Evolutionary conservation across 2,888 invertebrate genomes (phyloP).

Genomic region (Lasioglossum oenotherae): DNA sequence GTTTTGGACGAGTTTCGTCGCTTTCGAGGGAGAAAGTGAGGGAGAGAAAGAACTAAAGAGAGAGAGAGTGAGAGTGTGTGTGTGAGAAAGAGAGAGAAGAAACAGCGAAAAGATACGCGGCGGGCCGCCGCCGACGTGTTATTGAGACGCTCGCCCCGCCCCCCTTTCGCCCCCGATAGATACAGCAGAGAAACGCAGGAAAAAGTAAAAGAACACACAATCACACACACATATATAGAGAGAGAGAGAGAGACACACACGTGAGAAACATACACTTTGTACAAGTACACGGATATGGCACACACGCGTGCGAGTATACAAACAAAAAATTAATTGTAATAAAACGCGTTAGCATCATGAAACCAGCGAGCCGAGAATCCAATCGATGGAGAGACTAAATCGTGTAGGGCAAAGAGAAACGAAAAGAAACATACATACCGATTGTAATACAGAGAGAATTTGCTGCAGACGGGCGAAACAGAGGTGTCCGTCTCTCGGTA

Average conservation of each 20-base stretch:
- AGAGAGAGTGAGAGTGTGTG: slow-evolving; percentile 12
- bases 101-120: slow-evolving; percentile 67
- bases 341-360: slow-evolving; percentile 11
- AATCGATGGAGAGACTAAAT: slow-evolving; percentile 11
- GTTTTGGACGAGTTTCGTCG: slow-evolving; percentile 51
- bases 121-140: slow-evolving; percentile 78
- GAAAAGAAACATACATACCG: not conserved
- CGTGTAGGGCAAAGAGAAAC: slow-evolving; percentile 2
- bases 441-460: not conserved
- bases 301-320: not conserved
- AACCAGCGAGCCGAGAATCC: slow-evolving; percentile 23
- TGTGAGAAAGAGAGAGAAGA: slow-evolving; percentile 20
- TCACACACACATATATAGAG: too few relatives aligned
- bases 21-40: slow-evolving; percentile 22
- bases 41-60: slow-evolving; percentile 1
- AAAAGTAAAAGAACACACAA: not conserved
- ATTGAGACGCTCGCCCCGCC: slow-evolving; percentile 76
- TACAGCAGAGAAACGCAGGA: slow-evolving; percentile 25
- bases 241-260: too few relatives aligned
- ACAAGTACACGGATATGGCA: not conserved
- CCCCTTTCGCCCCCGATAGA: slow-evolving; percentile 55
- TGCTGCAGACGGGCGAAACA: slow-evolving; percentile 27
- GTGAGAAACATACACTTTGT: not conserved
- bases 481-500: slow-evolving; percentile 48
- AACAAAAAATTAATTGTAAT: not conserved